Conservation (phyloP, 2,888 invertebrate species). For the Ariolimax columbianus region DNA sequence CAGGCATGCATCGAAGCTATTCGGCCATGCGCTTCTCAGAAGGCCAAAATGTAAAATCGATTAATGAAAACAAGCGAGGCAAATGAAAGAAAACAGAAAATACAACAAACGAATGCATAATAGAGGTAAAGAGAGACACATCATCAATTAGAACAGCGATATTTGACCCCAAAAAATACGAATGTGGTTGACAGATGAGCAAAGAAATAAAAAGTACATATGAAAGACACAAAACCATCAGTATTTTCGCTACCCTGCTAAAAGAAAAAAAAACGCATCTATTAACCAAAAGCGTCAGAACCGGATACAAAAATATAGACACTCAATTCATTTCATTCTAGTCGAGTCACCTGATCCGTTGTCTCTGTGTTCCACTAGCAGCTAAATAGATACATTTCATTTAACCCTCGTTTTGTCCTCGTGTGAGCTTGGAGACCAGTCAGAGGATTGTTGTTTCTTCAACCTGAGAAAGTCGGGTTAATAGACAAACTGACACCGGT, state of each 20-base stretch:
- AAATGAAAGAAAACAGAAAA: neutral
- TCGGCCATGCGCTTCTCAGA: no score
- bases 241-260: neutral
- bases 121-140: no score
- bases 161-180: no score
- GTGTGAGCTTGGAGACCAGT: constrained; percentile 6
- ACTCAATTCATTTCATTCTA: constrained; percentile 1
- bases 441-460: neutral
- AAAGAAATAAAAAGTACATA: neutral
- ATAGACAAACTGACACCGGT: constrained; percentile 45
- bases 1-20: no score
- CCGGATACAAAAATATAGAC: constrained; percentile 27
- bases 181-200: no score
- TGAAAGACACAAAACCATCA: neutral
- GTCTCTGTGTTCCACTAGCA: neutral
- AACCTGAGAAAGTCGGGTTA: neutral
- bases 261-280: neutral
- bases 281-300: constrained; percentile 20
- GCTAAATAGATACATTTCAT: constrained; percentile 46
- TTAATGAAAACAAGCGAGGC: no score
- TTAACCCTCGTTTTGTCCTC: constrained; percentile 50
- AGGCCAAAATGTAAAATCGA: no score
- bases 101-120: neutral
- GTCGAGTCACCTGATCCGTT: constrained; percentile 7
- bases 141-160: no score